Evolutionary conservation across 92 coral and sea anemone species (phyloP), one percentile per base, ranked within the genome.

Genomic region (Porites rus): DNA sequence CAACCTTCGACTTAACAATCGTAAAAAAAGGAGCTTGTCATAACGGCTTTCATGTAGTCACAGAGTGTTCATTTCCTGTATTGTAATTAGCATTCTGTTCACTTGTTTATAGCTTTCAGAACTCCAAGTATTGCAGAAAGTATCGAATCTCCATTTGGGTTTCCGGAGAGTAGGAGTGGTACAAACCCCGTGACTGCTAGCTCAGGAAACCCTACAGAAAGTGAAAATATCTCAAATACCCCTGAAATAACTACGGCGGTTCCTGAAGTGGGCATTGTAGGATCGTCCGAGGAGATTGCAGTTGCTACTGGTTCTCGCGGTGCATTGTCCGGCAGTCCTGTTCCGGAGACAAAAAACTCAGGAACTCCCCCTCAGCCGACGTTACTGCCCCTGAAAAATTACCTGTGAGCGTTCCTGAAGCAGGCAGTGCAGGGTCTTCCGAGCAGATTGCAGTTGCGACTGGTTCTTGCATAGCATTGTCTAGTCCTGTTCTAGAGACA

Each of bases 151-250:
- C 54, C 54, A 6, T 70, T 56, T 8, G 4, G 9, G 19, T 70
- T 38, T 70, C 60, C 21, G 21, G 76, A 72, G 25, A 8, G n/a
- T 50, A 18, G 28, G 4, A 25, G n/a, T 6, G 4, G n/a, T 25
- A 72, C 58, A 72, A 21, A 46, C 16, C 54, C 16, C 10, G 76
- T n/a, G 51, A 25, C n/a, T 7, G 51, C 51, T 17, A 72, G 61
- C 31, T 72, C 76, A 25, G 76, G 76, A 46, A 17, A 50, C 8
- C 76, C 60, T 7, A 16, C 60, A 25, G 76, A 72, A 50, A 72
- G 51, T 17, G 60, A 10, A 18, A 46, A 10, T 50, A 59, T 4
- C 5, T 46, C 25, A 7, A 25, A 11, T 51, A 18, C 16, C 28
- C 19, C 25, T 72, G 76, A 21, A 25, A 53, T 72, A 50, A 4